Evolutionary conservation across 2,888 invertebrate genomes (phyloP).

Genomic region (Nomada fabriciana): DNA sequence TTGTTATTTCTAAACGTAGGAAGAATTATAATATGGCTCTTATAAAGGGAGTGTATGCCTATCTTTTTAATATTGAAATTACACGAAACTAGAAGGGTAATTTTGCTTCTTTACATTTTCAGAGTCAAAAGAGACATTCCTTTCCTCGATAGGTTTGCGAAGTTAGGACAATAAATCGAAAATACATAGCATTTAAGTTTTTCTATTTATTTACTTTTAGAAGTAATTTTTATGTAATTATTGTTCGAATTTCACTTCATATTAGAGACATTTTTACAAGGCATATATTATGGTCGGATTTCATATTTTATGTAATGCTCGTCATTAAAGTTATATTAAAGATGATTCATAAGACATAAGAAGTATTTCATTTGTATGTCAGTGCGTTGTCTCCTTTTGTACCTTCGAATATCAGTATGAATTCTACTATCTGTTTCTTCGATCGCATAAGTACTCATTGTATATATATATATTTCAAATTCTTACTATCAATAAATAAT

Average conservation of each 20-base stretch:
- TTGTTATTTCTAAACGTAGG: slow-evolving; percentile 29
- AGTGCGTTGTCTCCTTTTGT: slow-evolving; percentile 13
- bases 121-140: slow-evolving; percentile 51
- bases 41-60: slow-evolving; percentile 4
- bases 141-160: background rate
- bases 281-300: background rate
- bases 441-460: slow-evolving; percentile 23
- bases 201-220: slow-evolving; percentile 35
- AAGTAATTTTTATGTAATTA: slow-evolving; percentile 30
- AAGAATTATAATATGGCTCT: slow-evolving; percentile 7
- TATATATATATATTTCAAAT: slow-evolving; percentile 8
- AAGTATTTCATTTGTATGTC: slow-evolving; percentile 21
- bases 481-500: slow-evolving; percentile 53
- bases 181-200: slow-evolving; percentile 32
- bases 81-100: background rate
- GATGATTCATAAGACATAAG: background rate
- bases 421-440: slow-evolving; percentile 29
- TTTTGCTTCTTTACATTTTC: slow-evolving; percentile 23
- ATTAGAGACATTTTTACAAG: background rate
- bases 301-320: background rate
- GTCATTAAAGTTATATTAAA: slow-evolving; percentile 9
- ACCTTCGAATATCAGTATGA: slow-evolving; percentile 34
- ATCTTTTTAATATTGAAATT: slow-evolving; percentile 8
- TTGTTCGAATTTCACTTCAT: slow-evolving; percentile 6
- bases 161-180: slow-evolving; percentile 11